These are phyloP conservation scores for Stenopsyche tienmushanensis DNA, from an alignment of 1,140 invertebrate species.

Conservation along the genomic window DNA sequence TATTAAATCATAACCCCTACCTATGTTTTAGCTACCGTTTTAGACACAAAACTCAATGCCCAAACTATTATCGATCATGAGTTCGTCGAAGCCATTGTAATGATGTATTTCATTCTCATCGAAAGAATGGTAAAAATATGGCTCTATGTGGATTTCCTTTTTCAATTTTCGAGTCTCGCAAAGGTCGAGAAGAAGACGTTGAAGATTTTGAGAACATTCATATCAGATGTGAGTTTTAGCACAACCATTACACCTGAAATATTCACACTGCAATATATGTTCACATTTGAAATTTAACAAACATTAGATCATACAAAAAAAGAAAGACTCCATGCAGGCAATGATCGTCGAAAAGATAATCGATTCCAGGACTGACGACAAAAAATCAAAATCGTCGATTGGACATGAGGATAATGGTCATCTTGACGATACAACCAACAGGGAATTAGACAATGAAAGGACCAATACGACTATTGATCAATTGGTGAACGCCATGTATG, in stretches of 20 bases:
- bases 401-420: too few species aligned
- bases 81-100: conserved; percentile 5
- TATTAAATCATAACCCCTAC: neutral
- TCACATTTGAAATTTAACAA: neutral
- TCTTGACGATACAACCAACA: too few species aligned
- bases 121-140: conserved; percentile 20
- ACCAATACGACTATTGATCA: conserved; percentile 6
- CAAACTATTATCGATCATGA: conserved; percentile 5
- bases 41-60: conserved; percentile 10
- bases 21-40: conserved; percentile 1
- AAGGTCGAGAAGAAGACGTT: conserved; percentile 4
- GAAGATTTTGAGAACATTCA: conserved; percentile 16
- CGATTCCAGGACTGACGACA: neutral
- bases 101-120: conserved; percentile 20
- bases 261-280: too few species aligned
- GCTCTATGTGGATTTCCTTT: conserved; percentile 9
- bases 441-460: neutral
- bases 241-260: too few species aligned
- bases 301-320: conserved; percentile 14
- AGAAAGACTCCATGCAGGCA: conserved; percentile 7
- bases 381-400: neutral
- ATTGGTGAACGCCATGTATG: neutral
- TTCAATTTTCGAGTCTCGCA: neutral
- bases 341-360: conserved; percentile 11
- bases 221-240: conserved; percentile 7